Evolutionary conservation across 2,113 vertebrate species (phyloP).

Genomic region (Gobius niger): DNA sequence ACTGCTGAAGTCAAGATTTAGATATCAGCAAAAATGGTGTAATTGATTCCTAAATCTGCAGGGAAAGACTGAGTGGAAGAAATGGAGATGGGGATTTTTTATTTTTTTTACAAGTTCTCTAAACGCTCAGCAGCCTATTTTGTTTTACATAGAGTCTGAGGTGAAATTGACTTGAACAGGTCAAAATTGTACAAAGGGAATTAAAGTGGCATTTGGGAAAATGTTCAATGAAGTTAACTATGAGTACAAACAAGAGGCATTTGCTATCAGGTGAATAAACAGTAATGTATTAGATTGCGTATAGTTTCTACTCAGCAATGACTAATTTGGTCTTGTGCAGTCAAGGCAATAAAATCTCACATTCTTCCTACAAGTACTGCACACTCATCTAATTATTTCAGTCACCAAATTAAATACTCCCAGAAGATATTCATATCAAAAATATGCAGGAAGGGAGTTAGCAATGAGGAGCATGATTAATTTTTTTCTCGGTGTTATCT

Average conservation of each 20-base stretch:
- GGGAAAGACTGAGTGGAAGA: background rate
- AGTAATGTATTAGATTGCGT: too few relatives aligned
- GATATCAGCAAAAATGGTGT: background rate
- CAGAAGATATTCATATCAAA: conserved; percentile 37
- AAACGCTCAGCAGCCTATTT: background rate
- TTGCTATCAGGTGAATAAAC: too few relatives aligned
- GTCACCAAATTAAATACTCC: conserved; percentile 24
- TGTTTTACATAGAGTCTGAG: background rate
- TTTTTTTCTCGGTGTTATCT: conserved; percentile 48
- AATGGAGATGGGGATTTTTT: background rate
- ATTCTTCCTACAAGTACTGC: background rate
- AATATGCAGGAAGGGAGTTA: conserved; percentile 35
- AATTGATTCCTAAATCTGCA: background rate
- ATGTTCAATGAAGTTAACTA: too few relatives aligned
- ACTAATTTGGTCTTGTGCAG: too few relatives aligned
- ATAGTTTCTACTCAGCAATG: too few relatives aligned
- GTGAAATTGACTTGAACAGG: background rate
- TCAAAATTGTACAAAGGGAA: background rate
- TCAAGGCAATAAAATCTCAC: background rate
- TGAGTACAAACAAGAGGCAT: too few relatives aligned
- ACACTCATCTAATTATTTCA: background rate
- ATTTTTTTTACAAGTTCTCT: background rate
- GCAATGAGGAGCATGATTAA: conserved; percentile 13
- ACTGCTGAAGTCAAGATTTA: background rate
- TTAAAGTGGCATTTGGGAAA: too few relatives aligned